phyloP scores from a whole-genome alignment of 2,797 vertebrate species.

The Brachymystax lenok region DNA sequence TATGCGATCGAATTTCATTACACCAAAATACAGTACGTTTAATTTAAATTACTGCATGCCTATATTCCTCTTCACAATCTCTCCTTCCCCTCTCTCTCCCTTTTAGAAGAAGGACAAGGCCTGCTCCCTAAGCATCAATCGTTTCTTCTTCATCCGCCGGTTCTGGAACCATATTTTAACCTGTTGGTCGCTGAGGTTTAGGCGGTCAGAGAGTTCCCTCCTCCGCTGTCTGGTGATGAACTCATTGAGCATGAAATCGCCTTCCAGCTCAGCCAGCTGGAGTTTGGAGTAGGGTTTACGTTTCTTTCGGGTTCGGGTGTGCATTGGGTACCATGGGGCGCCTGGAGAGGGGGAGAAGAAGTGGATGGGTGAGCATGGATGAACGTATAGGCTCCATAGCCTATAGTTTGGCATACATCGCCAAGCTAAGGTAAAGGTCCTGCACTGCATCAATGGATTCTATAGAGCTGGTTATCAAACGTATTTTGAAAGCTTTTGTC shows the following conservation, averaged over 20 bases:
- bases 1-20: not conserved
- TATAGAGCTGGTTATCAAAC: not conserved
- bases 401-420: not conserved
- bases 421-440: not conserved
- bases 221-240: constrained; percentile 85
- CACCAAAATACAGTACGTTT: not conserved
- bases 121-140: constrained; percentile 83
- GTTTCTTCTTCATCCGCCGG: constrained; percentile 88
- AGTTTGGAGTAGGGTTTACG: constrained; percentile 85
- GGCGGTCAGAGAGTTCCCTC: constrained; percentile 84
- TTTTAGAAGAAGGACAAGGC: constrained; percentile 82
- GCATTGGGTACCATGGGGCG: constrained; percentile 84
- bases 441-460: not conserved
- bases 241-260: constrained; percentile 85
- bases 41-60: not conserved
- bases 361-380: not conserved
- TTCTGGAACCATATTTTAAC: constrained; percentile 91
- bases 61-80: constrained; percentile 1
- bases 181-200: constrained; percentile 86
- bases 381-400: not conserved
- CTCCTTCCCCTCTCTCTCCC: constrained; percentile 26
- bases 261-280: constrained; percentile 84
- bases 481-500: not conserved
- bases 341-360: constrained; percentile 59
- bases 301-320: constrained; percentile 83